Evolutionary conservation across 2,797 vertebrate species (phyloP).

Genomic region (Scarus forsteni): DNA sequence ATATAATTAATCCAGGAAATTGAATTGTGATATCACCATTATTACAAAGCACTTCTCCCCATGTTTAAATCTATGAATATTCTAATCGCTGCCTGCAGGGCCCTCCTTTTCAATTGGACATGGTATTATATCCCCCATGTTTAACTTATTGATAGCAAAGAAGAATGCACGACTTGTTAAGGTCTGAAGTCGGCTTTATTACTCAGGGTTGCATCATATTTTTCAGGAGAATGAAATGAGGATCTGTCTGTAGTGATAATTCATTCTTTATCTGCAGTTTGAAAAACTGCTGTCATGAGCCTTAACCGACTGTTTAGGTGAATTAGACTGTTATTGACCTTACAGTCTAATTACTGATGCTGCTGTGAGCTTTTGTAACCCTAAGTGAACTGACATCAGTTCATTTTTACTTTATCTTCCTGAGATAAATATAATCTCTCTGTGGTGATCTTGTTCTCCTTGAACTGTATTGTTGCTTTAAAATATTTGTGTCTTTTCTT

Average conservation of each 20-base stretch:
- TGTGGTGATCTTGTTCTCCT: no score
- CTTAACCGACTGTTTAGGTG: conserved; percentile 4
- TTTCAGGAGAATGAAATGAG: conserved; percentile 45
- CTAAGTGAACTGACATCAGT: no score
- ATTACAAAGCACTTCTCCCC: conserved; percentile 48
- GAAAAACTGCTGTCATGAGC: conserved; percentile 16
- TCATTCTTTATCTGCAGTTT: conserved; percentile 26
- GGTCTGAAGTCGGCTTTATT: conserved; percentile 52
- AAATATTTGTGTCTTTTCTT: no score
- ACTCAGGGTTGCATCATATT: conserved; percentile 68
- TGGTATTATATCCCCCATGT: conserved; percentile 33
- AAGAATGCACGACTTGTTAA: conserved; percentile 46
- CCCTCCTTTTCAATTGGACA: conserved; percentile 28
- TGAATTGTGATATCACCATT: conserved; percentile 45
- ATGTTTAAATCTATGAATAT: conserved; percentile 66
- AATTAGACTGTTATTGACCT: conserved; percentile 14
- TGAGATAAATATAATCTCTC: no score
- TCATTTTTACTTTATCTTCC: no score
- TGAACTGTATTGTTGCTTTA: no score
- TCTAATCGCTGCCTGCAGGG: conserved; percentile 55
- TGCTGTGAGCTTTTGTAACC: no score
- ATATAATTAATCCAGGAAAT: conserved; percentile 56
- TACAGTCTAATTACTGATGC: conserved; percentile 6
- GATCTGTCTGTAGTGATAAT: conserved; percentile 27
- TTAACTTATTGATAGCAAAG: conserved; percentile 60